These are phyloP conservation scores for Rhineura floridana DNA, from an alignment of 2,113 vertebrate species.

Conservation along the genomic window DNA sequence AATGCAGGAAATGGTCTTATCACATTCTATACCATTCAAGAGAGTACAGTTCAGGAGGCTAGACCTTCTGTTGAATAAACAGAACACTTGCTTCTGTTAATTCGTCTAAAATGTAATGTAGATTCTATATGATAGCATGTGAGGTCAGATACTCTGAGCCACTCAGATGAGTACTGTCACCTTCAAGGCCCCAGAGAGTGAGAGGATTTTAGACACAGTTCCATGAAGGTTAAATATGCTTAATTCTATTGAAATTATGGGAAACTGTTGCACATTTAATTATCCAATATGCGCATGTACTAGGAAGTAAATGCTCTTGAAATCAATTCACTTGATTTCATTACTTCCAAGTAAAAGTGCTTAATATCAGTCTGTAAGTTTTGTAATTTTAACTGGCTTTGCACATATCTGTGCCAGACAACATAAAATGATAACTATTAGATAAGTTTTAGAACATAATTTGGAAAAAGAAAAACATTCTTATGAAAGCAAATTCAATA, in stretches of 20 bases:
- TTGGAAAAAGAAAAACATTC: neutral
- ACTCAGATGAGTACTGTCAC: neutral
- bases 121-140: neutral
- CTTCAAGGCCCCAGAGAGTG: neutral
- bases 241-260: neutral
- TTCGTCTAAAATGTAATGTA: neutral
- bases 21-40: neutral
- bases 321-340: neutral
- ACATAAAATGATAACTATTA: neutral
- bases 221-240: neutral
- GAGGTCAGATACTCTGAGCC: neutral
- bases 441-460: neutral
- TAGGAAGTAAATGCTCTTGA: neutral
- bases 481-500: neutral
- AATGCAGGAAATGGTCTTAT: neutral
- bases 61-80: neutral
- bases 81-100: neutral
- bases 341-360: neutral
- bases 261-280: neutral
- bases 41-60: neutral
- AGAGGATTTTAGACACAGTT: neutral
- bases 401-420: neutral
- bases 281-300: neutral
- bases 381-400: neutral
- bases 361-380: neutral